Conservation (phyloP, 2,113 vertebrate species). For the Stictonetta naevosa region DNA sequence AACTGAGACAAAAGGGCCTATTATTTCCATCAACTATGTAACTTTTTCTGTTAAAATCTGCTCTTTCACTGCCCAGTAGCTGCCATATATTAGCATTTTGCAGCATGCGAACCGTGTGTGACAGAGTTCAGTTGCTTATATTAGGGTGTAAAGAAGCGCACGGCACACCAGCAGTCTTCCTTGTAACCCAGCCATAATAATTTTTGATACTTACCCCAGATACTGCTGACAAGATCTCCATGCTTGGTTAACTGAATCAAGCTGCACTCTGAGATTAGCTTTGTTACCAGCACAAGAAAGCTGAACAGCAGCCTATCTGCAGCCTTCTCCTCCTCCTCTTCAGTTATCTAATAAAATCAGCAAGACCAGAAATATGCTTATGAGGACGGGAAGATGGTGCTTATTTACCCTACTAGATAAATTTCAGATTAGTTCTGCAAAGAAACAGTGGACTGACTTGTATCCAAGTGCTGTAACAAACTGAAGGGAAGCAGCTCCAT, state of each 20-base stretch:
- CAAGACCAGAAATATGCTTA: background rate
- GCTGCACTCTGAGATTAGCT: slow-evolving; percentile 88
- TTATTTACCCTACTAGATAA: background rate
- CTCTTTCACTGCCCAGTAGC: background rate
- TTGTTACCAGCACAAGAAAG: slow-evolving; percentile 88
- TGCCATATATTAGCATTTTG: background rate
- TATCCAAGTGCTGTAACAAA: background rate
- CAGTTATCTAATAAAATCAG: slow-evolving; percentile 80
- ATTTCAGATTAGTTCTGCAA: background rate
- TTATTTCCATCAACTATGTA: background rate
- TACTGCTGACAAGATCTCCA: slow-evolving; percentile 74
- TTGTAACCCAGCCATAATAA: background rate
- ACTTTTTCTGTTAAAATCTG: background rate
- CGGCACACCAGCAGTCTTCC: background rate
- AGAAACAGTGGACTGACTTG: background rate
- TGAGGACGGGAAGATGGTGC: background rate
- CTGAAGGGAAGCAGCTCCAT: background rate
- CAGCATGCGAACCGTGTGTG: background rate
- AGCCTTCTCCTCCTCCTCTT: slow-evolving; percentile 90
- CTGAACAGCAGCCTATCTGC: slow-evolving; percentile 90
- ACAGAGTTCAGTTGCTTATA: background rate
- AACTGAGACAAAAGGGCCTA: background rate
- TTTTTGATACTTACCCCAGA: slow-evolving; percentile 85
- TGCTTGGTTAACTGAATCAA: slow-evolving; percentile 82
- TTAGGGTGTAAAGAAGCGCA: background rate